Conservation (phyloP, 30 jellyfish, hydroid and myxozoan species). For the Hydractinia echinata region DNA sequence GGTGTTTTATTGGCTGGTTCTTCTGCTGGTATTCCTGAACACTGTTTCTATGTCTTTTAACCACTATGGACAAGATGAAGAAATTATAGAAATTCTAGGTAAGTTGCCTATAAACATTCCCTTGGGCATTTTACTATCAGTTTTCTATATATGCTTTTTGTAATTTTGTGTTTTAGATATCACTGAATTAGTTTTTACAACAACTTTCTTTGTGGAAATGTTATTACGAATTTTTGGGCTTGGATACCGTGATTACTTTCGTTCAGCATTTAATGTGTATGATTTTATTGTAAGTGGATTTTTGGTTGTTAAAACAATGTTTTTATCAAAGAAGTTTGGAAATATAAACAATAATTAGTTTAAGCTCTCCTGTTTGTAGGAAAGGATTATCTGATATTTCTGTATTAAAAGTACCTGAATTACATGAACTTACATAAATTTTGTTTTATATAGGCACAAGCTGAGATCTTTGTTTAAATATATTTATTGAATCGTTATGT, state of each 20-base stretch:
- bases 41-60: slow-evolving; percentile 62
- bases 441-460: neutral
- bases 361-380: too few relatives aligned
- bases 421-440: neutral
- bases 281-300: slow-evolving; percentile 71
- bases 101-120: neutral
- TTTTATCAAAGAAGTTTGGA: neutral
- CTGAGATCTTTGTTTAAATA: too few relatives aligned
- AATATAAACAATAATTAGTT: too few relatives aligned
- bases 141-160: neutral
- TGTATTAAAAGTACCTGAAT: too few relatives aligned
- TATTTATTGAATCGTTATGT: neutral
- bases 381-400: too few relatives aligned
- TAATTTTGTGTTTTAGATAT: slow-evolving; percentile 32
- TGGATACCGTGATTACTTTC: slow-evolving; percentile 56
- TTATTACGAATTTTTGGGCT: slow-evolving; percentile 65
- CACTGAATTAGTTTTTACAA: slow-evolving; percentile 64
- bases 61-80: slow-evolving; percentile 45
- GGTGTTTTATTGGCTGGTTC: slow-evolving; percentile 75
- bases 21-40: slow-evolving; percentile 70
- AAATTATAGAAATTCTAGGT: slow-evolving; percentile 34
- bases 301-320: neutral
- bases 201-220: slow-evolving; percentile 77
- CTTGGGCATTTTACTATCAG: neutral
- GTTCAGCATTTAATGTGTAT: slow-evolving; percentile 71